Evolutionary conservation across 2,113 vertebrate species (phyloP), one percentile per base, ranked within the genome.

Genomic region (Nibea coibor): DNA sequence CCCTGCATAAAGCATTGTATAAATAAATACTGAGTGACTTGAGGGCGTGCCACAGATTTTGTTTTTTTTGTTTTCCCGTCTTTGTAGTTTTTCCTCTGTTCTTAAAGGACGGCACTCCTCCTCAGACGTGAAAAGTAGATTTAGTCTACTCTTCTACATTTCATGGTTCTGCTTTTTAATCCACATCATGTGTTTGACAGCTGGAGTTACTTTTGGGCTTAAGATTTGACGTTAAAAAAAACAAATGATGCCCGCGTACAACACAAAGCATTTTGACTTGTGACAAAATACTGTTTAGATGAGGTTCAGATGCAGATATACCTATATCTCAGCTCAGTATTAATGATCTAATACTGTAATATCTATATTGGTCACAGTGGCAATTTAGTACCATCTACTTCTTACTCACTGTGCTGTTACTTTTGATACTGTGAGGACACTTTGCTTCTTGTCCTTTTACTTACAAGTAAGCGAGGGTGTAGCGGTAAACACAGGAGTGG

Each of bases 21-120:
- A 59, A 56, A 78, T 81, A 75, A 89, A 83, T 42, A 58, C 26
- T 35, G 10, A 82, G 14, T 56, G 50, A 83, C 64, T 76, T 61
- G n/a, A 76, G 61, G 31, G 24, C 51, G 59, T 51, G 22, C 19
- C 11, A 7, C 14, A 57, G 22, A 35, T 72, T 63, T 26, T 74
- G 22, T 73, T 80, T 75, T 48, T 28, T 26, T 26, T 26, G 1
- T 26, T 26, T 26, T n/a, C n/a, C n/a, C 14, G 22, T 42, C 47
- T 81, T 81, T 57, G 19, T 39, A 42, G 35, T 43, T 76, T 50
- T 64, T 39, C 47, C 28, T 67, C 10, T 67, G 31, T 59, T 78
- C 42, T 28, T 57, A 70, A 74, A 59, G 59, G 57, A 39, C 11
- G 42, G 7, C 4, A 10, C 31, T 47, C 15, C 5, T 39, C 56